Evolutionary conservation across 1,140 invertebrate species (phyloP), one percentile per base, ranked within the genome.

Genomic region (Augochlora pura): DNA sequence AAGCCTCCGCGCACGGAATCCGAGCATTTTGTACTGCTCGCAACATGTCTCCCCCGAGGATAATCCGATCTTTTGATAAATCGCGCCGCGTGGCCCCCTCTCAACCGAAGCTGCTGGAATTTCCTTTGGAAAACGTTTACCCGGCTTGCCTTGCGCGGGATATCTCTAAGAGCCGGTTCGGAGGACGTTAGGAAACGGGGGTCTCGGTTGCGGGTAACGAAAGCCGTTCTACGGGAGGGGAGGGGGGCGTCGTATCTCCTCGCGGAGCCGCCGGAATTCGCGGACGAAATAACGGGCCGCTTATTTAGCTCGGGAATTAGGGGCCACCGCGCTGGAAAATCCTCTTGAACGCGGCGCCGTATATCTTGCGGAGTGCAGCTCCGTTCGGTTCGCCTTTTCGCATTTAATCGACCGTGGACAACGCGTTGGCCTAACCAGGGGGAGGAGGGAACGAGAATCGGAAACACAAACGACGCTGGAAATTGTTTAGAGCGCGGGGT

Each of bases 51-150:
- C 25, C 42, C 66, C 27, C 10, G 14, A 16, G 64, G 66, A 3
- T 69, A 70, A 77, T 62, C 54, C 27, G 57, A 70, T 70, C 66
- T 23, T 62, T 25, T 52, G 75, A 77, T 70, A 70, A 77, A 77
- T 70, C 39, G 39, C 27, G 16, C 16, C n/a, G 27, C 1, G 38
- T 42, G n/a, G n/a, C n/a, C n/a, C n/a, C 21, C 54, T 27, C 27
- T 49, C 14, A 1, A 0, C 54, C 16, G 18, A 5, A 57, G 10
- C n/a, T n/a, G n/a, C n/a, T 25, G 16, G 25, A 67, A 70, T 46
- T 46, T 25, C 54, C 38, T 52, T 57, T 10, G 42, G 18, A 42
- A 42, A 42, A 70, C n/a, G 27, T 59, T 77, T 25, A 42, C 14
- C 2, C 12, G 10, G 2, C 14, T 23, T 2, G 12, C 1, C 9